Evolutionary conservation across 1,140 invertebrate genomes (phyloP).

Genomic region (Rhopalosiphum padi): DNA sequence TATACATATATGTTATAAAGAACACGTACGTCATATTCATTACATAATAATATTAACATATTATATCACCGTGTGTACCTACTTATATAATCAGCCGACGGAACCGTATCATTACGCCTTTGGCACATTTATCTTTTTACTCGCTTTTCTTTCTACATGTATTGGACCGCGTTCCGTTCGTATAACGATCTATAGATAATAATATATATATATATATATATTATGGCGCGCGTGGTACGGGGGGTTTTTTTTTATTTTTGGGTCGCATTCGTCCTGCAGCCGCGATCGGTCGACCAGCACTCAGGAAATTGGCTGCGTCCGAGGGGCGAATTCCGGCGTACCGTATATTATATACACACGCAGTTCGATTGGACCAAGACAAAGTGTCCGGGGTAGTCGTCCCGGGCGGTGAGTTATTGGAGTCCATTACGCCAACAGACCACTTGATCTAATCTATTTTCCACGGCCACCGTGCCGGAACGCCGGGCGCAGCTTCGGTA

Average conservation of each 20-base stretch:
- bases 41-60: not conserved
- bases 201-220: not conserved
- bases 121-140: not conserved
- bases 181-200: not conserved
- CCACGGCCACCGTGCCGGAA: constrained; percentile 56
- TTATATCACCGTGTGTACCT: not conserved
- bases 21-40: not conserved
- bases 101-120: not conserved
- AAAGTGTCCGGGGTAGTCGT: constrained; percentile 45
- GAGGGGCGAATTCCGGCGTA: constrained; percentile 48
- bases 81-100: not conserved
- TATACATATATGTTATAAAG: not conserved
- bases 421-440: constrained; percentile 57
- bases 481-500: not conserved
- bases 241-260: not conserved
- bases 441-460: constrained; percentile 58
- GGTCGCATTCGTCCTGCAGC: not conserved
- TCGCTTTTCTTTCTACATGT: not conserved
- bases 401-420: constrained; percentile 45
- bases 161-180: not conserved
- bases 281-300: constrained; percentile 35
- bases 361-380: constrained; percentile 50
- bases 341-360: not conserved
- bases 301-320: constrained; percentile 57
- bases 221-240: not conserved